A percentile compares a stretch with the other conserved stretches of the same genome.
phyloP scores from a whole-genome alignment of 2,888 invertebrate species.

The Agapetus fuscipes region DNA sequence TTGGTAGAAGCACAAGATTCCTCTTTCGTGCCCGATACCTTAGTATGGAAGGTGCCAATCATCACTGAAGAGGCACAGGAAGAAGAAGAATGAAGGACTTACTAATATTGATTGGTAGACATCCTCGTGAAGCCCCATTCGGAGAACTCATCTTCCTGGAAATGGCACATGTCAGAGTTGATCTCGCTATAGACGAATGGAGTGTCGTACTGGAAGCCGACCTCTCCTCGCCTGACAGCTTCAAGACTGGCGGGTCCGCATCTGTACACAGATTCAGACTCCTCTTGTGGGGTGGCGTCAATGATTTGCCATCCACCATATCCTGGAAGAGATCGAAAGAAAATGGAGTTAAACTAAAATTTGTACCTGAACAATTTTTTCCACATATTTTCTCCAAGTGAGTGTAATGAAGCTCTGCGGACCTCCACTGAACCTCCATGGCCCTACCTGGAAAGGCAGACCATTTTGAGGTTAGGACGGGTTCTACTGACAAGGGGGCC shows the following conservation, averaged over 20 bases:
- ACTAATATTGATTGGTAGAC: conserved; percentile 58
- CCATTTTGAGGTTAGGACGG: too few species aligned
- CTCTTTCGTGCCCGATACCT: too few species aligned
- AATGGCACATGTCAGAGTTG: conserved; percentile 66
- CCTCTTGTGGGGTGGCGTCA: conserved; percentile 70
- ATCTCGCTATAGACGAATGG: conserved; percentile 69
- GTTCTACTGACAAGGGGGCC: too few species aligned
- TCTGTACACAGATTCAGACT: conserved; percentile 48
- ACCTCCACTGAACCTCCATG: too few species aligned
- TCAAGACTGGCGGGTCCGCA: conserved; percentile 58
- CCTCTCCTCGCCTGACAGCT: conserved; percentile 62
- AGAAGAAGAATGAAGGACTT: conserved; percentile 32
- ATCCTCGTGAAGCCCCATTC: conserved; percentile 59
- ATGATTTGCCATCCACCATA: conserved; percentile 79
- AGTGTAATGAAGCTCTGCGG: too few species aligned
- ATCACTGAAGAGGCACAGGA: too few species aligned
- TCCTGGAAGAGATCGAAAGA: conserved; percentile 30
- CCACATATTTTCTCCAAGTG: too few species aligned
- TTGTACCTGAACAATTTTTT: too few species aligned
- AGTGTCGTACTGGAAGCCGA: conserved; percentile 63
- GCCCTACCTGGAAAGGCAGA: too few species aligned
- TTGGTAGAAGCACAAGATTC: too few species aligned
- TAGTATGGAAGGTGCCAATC: too few species aligned
- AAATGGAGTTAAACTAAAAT: neutral
- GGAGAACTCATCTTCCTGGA: conserved; percentile 57